phyloP scores from a whole-genome alignment of 1,140 invertebrate genomes.

The Atopsyche davidsoni region DNA sequence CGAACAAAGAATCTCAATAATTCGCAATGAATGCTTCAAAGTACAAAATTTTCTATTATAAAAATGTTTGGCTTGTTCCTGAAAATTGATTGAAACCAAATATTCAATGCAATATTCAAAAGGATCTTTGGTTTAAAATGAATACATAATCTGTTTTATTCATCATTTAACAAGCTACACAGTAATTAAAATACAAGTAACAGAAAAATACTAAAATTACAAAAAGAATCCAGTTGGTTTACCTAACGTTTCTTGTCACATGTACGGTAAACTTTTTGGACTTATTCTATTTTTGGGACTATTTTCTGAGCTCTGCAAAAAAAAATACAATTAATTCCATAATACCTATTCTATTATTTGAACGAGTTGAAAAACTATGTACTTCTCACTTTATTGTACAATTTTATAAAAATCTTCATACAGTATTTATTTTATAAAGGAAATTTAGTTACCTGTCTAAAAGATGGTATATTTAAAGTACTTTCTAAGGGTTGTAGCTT shows the following conservation, averaged over 20 bases:
- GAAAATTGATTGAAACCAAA: neutral
- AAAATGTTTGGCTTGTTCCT: too few species aligned
- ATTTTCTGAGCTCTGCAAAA: conserved; percentile 18
- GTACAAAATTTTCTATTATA: neutral
- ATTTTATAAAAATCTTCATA: neutral
- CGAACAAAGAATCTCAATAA: too few species aligned
- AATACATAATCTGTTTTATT: conserved; percentile 1
- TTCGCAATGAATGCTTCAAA: too few species aligned
- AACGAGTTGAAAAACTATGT: neutral
- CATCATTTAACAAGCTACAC: neutral
- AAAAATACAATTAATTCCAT: neutral
- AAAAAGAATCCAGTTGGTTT: neutral
- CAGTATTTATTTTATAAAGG: neutral
- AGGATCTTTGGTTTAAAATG: neutral
- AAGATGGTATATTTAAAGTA: conserved; percentile 20
- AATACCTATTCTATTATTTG: neutral
- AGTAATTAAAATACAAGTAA: neutral
- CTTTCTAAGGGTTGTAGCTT: conserved; percentile 21
- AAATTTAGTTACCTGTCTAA: conserved; percentile 13
- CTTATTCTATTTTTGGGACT: conserved; percentile 15
- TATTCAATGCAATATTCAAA: neutral
- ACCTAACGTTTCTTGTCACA: conserved; percentile 16
- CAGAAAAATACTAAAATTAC: neutral
- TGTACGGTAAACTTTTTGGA: conserved; percentile 16
- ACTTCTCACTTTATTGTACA: too few species aligned